Conservation (phyloP, 2,888 invertebrate genomes). For the Leptothorax acervorum region DNA sequence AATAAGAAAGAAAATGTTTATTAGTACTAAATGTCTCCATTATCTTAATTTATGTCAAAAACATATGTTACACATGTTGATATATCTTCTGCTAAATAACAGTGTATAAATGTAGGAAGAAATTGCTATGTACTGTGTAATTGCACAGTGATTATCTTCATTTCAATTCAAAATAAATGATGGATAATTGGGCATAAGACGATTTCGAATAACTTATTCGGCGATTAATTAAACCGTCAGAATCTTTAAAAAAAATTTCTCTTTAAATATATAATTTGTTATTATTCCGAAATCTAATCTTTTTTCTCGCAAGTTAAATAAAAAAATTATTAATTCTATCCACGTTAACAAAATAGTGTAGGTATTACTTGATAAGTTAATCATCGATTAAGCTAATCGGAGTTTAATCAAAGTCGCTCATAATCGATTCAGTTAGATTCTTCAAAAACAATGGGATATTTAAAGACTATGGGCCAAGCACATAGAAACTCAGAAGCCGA, state of each 20-base stretch:
- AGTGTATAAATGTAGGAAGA: neutral
- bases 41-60: neutral
- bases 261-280: neutral
- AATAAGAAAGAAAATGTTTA: neutral
- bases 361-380: neutral
- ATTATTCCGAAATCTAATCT: neutral
- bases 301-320: neutral
- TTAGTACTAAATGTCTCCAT: neutral
- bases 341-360: neutral
- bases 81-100: neutral
- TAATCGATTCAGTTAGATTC: conserved; percentile 1
- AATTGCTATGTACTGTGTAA: neutral
- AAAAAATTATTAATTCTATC: neutral
- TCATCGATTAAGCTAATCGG: neutral
- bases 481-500: neutral
- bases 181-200: neutral
- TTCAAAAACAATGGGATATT: neutral
- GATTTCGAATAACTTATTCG: neutral
- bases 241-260: neutral
- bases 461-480: neutral
- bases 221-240: neutral
- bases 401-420: neutral
- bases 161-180: neutral
- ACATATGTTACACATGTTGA: neutral
- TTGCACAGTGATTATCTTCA: neutral